A percentile compares a stretch with the other conserved stretches of the same genome.
Evolutionary conservation across 2,888 invertebrate genomes (phyloP).

Genomic region (Endomychus coccineus): DNA sequence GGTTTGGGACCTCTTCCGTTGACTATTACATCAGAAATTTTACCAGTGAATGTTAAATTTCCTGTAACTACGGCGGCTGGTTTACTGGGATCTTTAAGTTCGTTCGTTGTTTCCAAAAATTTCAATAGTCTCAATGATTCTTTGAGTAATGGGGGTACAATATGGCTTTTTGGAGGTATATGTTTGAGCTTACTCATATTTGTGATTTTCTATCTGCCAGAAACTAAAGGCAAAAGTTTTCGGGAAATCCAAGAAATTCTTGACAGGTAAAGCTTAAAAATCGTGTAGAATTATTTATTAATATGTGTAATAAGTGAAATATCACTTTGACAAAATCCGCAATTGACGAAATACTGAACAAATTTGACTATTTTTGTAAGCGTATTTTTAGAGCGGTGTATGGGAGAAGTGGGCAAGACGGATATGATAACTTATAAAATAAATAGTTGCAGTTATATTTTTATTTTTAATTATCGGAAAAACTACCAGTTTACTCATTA

Average conservation of each 20-base stretch:
- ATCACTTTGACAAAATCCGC: no score
- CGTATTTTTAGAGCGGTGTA: no score
- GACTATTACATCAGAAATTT: constrained; percentile 75
- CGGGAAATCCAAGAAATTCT: constrained; percentile 55
- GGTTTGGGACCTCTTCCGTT: constrained; percentile 71
- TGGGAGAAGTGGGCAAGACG: no score
- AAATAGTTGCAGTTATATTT: no score
- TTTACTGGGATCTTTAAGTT: constrained; percentile 65
- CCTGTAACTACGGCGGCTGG: constrained; percentile 67
- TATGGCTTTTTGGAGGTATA: constrained; percentile 62
- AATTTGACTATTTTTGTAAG: no score
- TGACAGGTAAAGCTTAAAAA: constrained; percentile 5
- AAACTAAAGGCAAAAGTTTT: constrained; percentile 77
- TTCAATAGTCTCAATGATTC: constrained; percentile 53
- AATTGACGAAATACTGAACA: no score
- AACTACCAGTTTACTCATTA: no score
- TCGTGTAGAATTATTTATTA: no score
- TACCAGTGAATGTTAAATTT: constrained; percentile 69
- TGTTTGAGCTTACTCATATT: constrained; percentile 59
- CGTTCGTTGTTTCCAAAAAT: constrained; percentile 68
- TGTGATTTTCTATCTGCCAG: constrained; percentile 65
- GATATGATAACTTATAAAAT: no score
- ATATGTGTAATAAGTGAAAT: no score
- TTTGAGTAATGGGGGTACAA: constrained; percentile 59
- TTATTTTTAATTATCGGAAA: no score